Evolutionary conservation across 2,888 invertebrate species (phyloP).

Genomic region (Hirtodrosophila cameraria): DNA sequence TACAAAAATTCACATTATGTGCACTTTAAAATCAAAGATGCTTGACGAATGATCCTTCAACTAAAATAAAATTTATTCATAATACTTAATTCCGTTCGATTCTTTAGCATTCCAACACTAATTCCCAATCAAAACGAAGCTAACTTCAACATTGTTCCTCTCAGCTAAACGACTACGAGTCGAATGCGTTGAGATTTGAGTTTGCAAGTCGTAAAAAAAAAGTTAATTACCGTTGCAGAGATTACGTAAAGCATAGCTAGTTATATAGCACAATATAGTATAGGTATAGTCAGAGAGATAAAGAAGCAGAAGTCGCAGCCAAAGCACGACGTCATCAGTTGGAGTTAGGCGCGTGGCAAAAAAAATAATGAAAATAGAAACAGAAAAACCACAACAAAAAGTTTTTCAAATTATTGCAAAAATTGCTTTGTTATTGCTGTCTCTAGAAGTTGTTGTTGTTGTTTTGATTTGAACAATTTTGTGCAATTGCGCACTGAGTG

Average conservation of each 20-base stretch:
- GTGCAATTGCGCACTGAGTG: conserved; percentile 69
- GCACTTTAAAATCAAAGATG: no score
- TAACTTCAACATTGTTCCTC: neutral
- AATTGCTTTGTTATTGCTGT: conserved; percentile 48
- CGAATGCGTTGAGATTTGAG: conserved; percentile 14
- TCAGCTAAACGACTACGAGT: conserved; percentile 3
- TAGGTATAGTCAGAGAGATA: neutral
- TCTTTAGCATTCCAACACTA: neutral
- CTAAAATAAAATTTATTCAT: no score
- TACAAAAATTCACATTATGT: no score
- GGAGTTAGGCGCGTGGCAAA: conserved; percentile 46
- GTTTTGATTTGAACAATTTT: conserved; percentile 54
- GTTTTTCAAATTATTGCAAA: conserved; percentile 21
- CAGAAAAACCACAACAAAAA: conserved; percentile 13
- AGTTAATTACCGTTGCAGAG: conserved; percentile 24
- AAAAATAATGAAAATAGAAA: conserved; percentile 20
- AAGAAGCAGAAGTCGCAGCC: no score
- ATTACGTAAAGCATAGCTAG: conserved; percentile 43
- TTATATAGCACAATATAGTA: conserved; percentile 4
- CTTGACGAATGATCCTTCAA: no score
- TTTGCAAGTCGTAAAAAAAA: neutral
- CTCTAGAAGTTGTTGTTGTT: neutral
- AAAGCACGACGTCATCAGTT: conserved; percentile 33
- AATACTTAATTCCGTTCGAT: no score
- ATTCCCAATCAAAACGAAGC: neutral